Percentiles rank a stretch among this genome's conserved stretches.
These are phyloP conservation scores for Lucilia cuprina DNA, from an alignment of 1,140 invertebrate genomes.

Conservation along the genomic window DNA sequence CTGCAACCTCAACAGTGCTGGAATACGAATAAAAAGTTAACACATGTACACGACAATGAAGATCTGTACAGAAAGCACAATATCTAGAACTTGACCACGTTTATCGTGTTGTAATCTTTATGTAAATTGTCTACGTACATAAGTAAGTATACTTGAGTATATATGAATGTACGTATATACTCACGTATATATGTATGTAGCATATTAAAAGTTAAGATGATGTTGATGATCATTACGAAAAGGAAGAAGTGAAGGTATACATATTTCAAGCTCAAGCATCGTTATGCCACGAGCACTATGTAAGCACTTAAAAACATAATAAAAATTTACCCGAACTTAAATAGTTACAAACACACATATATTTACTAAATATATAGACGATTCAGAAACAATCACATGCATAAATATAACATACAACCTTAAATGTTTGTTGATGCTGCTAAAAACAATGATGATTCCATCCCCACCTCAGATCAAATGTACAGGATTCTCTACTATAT, in stretches of 20 bases:
- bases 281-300: slow-evolving; percentile 28
- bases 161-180: not conserved
- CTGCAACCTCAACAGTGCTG: not conserved
- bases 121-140: slow-evolving; percentile 17
- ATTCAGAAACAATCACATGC: not conserved
- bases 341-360: no score
- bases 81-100: not conserved
- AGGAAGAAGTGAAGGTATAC: not conserved
- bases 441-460: no score
- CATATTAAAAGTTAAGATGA: not conserved
- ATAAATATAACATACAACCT: not conserved
- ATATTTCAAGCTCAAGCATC: slow-evolving; percentile 22
- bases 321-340: not conserved
- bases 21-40: not conserved
- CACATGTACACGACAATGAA: not conserved
- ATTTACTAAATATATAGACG: not conserved
- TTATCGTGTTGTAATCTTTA: slow-evolving; percentile 32
- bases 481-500: no score
- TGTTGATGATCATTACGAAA: not conserved
- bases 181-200: not conserved
- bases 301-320: slow-evolving; percentile 4
- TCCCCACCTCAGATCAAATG: no score
- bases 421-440: no score
- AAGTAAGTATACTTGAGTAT: no score
- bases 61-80: not conserved